Base-by-base conservation (phyloP, 1,140 invertebrate species). In the Trachymyrmex septentrionalis region DNA sequence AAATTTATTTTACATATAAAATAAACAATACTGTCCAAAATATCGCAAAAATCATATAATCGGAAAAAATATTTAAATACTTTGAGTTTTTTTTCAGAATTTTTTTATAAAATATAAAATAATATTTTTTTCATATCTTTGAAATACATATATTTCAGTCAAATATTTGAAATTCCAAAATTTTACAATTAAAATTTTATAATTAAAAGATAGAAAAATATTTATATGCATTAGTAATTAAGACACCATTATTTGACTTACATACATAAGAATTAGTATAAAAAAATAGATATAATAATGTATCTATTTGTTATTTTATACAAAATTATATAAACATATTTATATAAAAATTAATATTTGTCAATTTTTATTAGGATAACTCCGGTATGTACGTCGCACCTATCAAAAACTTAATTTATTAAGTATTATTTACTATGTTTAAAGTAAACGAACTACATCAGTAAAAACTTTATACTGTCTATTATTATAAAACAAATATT, bases 81-180 rank as follows among this genome's bases (percentile, higher is more conserved):
- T 71, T 10, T 71, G 30, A 19, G 0, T 9, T 16, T 63, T 30
- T 61, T 63, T 63, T 34, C 30, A 34, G 6, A 64, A 34, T 64
- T n/a, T 66, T 66, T 27, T 19, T 30, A 30, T 71, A 53, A 53
- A 72, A 24, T 73, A 55, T 53, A 72, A 72, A 55, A 72, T 72
- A 72, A 72, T 55, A 71, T 34, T 72, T 30, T 30, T 66, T 9
- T 66, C 10, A 14, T 34, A 55, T 19, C 5, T n/a, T 16, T n/a
- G 3, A 55, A 55, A 73, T 34, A 34, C 27, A 57, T 57, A 57
- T 34, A 57, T 21, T 73, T 72, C 10, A 57, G 16, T 55, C 0
- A 21, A 34, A 55, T 72, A 34, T 57, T 73, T 67, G 0, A 38
- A 67, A 55, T 34, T 57, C 0, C 9, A 34, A 38, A 38, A 57